Percentiles rank a stretch among this genome's conserved stretches.
phyloP scores from a whole-genome alignment of 2,113 vertebrate species.

The Nothocercus julius region DNA sequence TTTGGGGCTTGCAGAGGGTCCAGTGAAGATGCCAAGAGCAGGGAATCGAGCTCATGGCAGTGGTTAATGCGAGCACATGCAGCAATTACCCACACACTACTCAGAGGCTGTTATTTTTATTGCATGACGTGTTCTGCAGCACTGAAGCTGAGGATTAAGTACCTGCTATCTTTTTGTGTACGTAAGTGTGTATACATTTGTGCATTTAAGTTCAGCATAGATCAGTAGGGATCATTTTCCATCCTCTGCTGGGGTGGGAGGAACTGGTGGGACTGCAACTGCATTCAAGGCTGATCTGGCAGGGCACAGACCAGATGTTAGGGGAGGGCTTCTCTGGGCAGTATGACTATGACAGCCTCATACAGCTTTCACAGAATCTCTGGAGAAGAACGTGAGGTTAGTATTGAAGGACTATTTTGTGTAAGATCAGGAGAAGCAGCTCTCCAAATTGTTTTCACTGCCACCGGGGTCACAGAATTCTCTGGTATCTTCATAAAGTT shows the following conservation, averaged over 20 bases:
- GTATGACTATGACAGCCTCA: not conserved
- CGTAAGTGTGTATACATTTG: not conserved
- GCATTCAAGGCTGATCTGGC: constrained; percentile 62
- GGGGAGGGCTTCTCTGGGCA: not conserved
- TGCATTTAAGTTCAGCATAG: constrained; percentile 29
- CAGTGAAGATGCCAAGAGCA: not conserved
- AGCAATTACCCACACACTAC: not conserved
- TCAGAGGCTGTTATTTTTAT: not conserved
- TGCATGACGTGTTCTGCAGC: not conserved
- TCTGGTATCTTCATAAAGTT: not conserved
- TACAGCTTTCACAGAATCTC: not conserved
- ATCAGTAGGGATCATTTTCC: constrained; percentile 58
- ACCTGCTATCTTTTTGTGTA: not conserved
- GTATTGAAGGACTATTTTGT: not conserved
- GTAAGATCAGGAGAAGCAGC: not conserved
- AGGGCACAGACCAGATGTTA: constrained; percentile 66
- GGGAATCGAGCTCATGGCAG: not conserved
- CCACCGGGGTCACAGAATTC: not conserved
- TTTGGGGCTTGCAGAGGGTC: not conserved
- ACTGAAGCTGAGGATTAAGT: not conserved
- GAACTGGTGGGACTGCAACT: constrained; percentile 61
- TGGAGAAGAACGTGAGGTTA: not conserved
- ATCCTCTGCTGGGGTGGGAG: constrained; percentile 71
- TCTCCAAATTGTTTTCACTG: not conserved
- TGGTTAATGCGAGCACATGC: not conserved